Conservation (phyloP, 2,797 vertebrate species). For the Cyprinodon diabolis region DNA sequence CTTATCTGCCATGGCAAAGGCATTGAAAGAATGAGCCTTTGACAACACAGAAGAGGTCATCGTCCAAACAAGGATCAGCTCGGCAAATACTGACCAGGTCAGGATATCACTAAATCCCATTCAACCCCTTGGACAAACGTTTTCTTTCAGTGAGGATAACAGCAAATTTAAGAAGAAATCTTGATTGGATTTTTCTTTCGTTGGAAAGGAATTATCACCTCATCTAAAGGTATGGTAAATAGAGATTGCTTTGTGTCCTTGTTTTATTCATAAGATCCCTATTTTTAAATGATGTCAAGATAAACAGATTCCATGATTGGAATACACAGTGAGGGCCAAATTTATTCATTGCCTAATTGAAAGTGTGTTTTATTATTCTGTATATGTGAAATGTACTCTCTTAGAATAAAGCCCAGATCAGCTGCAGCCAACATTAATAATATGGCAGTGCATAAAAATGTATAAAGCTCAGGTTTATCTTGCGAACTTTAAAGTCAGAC, state of each 20-base stretch:
- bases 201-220: slow-evolving; percentile 86
- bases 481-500: slow-evolving; percentile 11
- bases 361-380: slow-evolving; percentile 11
- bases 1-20: slow-evolving; percentile 89
- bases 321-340: slow-evolving; percentile 74
- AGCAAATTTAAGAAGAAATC: slow-evolving; percentile 75
- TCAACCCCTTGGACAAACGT: slow-evolving; percentile 68
- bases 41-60: slow-evolving; percentile 86
- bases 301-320: slow-evolving; percentile 71
- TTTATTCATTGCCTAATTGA: slow-evolving; percentile 76
- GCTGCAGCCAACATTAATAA: neutral
- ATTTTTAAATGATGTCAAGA: slow-evolving; percentile 73
- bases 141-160: slow-evolving; percentile 73
- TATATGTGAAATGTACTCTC: neutral
- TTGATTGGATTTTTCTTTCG: slow-evolving; percentile 83
- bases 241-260: slow-evolving; percentile 74
- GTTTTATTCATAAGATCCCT: slow-evolving; percentile 75
- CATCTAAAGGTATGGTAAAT: slow-evolving; percentile 93
- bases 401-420: neutral
- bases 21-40: slow-evolving; percentile 89
- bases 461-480: neutral
- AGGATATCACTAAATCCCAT: slow-evolving; percentile 82
- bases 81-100: slow-evolving; percentile 83
- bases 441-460: neutral
- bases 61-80: slow-evolving; percentile 84